Conservation (phyloP, 2,113 vertebrate species). For the sheep (Ovis aries) region ARS-UI_Ramb_v3.0 NC_056055.1:213454501-213455000, state of each 20-base stretch:
- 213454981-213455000: background rate
- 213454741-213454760: background rate
- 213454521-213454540: conserved; percentile 97
- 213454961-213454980: background rate
- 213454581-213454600: conserved; percentile 96
- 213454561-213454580: conserved; percentile 94
- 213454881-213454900: background rate
- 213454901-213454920: background rate
- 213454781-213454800: background rate
- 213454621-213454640: background rate
- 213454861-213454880: background rate
- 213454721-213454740: background rate
- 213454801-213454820: background rate
- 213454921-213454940: background rate
- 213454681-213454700: background rate
- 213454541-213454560: conserved; percentile 94
- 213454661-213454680: background rate
- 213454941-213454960: background rate
- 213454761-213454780: background rate
- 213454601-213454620: conserved; percentile 88
- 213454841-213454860: background rate
- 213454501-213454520: conserved; percentile 95
- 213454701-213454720: background rate
- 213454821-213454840: background rate
- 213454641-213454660: background rate